A percentile compares a stretch with the other conserved stretches of the same genome.
These are phyloP conservation scores for Menidia beryllina DNA, from an alignment of 2,113 vertebrate genomes.

Conservation along the genomic window DNA sequence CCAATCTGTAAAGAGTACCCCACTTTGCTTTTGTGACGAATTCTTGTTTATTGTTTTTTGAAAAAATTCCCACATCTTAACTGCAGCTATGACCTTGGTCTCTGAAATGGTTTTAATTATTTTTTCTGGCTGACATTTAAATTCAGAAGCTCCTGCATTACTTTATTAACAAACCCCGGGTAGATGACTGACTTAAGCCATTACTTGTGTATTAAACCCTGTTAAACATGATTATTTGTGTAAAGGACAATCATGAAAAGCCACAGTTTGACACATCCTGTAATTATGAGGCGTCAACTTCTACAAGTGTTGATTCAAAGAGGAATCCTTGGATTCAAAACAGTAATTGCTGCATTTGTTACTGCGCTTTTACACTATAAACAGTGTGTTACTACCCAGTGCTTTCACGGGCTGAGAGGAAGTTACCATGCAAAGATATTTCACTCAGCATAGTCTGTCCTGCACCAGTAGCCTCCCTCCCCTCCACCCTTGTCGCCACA, in stretches of 20 bases:
- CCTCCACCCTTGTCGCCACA: conserved; percentile 44
- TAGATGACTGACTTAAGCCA: background rate
- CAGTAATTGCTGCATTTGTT: conserved; percentile 1
- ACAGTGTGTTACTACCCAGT: background rate
- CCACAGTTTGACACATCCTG: background rate
- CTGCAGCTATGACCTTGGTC: background rate
- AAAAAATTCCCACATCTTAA: background rate
- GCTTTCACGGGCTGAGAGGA: background rate
- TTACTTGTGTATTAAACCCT: too few relatives aligned
- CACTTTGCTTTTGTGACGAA: background rate
- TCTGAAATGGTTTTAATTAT: background rate
- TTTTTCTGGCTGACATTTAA: background rate
- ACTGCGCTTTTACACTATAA: background rate
- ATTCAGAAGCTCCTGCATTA: background rate
- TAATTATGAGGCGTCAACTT: background rate
- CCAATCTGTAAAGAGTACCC: too few relatives aligned
- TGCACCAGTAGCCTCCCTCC: background rate
- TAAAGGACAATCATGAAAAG: background rate
- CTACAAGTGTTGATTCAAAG: too few relatives aligned
- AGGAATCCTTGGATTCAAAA: background rate
- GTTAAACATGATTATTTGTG: background rate
- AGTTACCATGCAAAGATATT: background rate
- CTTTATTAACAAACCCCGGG: background rate
- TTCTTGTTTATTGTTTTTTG: background rate
- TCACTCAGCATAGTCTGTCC: background rate